These are phyloP conservation scores for Bradypodion ventrale DNA, from an alignment of 2,797 vertebrate species.

Conservation along the genomic window DNA sequence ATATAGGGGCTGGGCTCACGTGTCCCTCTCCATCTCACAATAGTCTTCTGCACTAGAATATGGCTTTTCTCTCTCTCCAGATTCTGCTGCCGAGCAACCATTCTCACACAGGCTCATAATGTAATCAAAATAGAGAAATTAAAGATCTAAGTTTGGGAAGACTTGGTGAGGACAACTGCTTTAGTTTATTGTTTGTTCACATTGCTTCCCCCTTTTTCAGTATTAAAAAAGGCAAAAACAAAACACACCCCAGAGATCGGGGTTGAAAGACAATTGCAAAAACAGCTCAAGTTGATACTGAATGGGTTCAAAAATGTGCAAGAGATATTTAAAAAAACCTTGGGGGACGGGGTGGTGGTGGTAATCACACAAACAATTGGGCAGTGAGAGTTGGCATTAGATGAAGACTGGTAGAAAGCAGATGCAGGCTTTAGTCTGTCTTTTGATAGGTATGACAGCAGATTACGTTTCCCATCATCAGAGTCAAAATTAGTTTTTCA, in stretches of 20 bases:
- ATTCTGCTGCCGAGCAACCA: no score
- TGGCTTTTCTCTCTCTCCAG: no score
- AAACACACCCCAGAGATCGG: neutral
- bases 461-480: conserved; percentile 81
- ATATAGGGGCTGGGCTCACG: no score
- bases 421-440: conserved; percentile 62
- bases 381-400: conserved; percentile 38
- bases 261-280: neutral
- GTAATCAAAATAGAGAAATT: no score
- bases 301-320: neutral
- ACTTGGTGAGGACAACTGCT: conserved; percentile 23
- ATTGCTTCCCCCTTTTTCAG: conserved; percentile 3
- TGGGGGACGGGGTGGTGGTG: fast-evolving
- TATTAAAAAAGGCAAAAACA: conserved; percentile 27
- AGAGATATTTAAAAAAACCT: conserved; percentile 49
- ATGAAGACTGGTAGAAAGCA: neutral
- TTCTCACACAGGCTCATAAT: no score
- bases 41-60: no score
- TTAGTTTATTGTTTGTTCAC: conserved; percentile 54
- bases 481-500: conserved; percentile 85
- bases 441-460: conserved; percentile 85
- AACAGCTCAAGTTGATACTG: neutral
- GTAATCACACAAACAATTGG: conserved; percentile 20
- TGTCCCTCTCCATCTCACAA: no score
- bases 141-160: no score